Evolutionary conservation across 2,113 vertebrate species (phyloP).

Genomic region (Budorcas taxicolor): DNA sequence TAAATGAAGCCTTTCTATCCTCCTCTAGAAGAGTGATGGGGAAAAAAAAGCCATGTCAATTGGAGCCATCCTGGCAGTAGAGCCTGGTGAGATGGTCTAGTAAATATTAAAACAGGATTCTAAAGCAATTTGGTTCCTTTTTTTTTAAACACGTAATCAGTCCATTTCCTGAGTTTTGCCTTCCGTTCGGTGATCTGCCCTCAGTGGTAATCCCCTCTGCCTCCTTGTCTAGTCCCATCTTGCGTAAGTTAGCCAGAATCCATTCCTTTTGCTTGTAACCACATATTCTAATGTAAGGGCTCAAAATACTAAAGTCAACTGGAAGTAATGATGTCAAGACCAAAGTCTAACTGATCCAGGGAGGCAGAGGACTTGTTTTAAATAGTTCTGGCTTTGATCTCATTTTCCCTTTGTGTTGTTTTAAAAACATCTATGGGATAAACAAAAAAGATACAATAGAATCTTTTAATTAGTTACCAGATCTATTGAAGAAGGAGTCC

Average conservation of each 20-base stretch:
- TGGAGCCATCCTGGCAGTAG: not conserved
- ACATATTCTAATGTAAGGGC: not conserved
- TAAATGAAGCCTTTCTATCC: not conserved
- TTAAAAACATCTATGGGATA: not conserved
- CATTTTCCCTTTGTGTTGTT: conserved; percentile 4
- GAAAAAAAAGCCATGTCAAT: not conserved
- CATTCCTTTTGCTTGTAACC: not conserved
- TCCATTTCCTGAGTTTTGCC: not conserved
- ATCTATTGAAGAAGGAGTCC: not conserved
- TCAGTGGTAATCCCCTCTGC: not conserved
- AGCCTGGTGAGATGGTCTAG: not conserved
- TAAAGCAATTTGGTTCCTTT: not conserved
- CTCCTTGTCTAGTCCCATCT: not conserved
- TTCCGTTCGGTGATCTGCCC: not conserved
- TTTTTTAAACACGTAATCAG: not conserved
- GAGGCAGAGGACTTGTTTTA: not conserved
- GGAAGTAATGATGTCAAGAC: not conserved
- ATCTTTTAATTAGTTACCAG: not conserved
- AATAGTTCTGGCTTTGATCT: not conserved
- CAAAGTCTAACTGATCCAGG: not conserved
- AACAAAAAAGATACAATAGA: not conserved
- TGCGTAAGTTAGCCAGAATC: not conserved
- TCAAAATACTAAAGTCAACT: not conserved
- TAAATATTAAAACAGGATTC: not conserved
- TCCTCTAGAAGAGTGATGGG: not conserved